These are phyloP conservation scores for Gila orcuttii DNA, from an alignment of 2,113 vertebrate species.

Conservation along the genomic window DNA sequence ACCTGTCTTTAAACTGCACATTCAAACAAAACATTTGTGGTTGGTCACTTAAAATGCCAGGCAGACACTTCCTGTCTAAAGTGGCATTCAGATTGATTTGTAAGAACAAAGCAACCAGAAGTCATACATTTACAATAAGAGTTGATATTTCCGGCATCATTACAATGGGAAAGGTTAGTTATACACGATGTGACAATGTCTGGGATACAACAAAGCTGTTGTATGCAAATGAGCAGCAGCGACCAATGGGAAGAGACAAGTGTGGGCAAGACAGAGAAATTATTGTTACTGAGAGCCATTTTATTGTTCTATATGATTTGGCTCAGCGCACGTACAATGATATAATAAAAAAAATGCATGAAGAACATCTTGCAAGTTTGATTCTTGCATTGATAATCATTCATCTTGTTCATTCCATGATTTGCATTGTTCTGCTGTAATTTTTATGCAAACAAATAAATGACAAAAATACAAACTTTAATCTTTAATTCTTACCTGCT, in stretches of 20 bases:
- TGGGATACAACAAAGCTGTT: not conserved
- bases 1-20: not conserved
- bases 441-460: not conserved
- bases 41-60: not conserved
- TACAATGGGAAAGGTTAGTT: no score
- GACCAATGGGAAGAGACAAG: not conserved
- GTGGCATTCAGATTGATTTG: not conserved
- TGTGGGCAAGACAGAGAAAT: not conserved
- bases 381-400: not conserved
- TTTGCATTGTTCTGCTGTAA: not conserved
- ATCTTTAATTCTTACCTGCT: no score
- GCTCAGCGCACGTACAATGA: not conserved
- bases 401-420: not conserved
- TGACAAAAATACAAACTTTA: not conserved
- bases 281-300: not conserved
- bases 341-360: not conserved
- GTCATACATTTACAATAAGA: not conserved
- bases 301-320: not conserved
- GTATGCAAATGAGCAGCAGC: not conserved
- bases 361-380: not conserved
- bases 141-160: not conserved
- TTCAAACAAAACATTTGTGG: not conserved
- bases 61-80: not conserved
- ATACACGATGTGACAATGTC: no score
- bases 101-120: not conserved